Evolutionary conservation across 2,797 vertebrate genomes (phyloP).

Genomic region (Typhlichthys subterraneus): DNA sequence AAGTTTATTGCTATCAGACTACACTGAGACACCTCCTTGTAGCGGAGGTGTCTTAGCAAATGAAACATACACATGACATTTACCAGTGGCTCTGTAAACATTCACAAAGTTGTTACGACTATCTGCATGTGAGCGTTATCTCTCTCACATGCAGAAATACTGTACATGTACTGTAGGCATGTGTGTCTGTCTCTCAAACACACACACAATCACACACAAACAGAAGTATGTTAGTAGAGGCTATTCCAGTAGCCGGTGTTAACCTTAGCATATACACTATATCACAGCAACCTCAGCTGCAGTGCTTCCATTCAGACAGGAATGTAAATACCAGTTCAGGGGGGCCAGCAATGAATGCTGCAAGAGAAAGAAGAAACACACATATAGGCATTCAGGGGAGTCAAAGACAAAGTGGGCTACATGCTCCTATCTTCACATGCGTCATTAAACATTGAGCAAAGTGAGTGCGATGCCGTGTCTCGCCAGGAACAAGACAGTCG

Average conservation of each 20-base stretch:
- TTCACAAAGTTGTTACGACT: not conserved
- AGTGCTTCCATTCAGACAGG: conserved; percentile 4
- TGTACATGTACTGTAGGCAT: too few relatives aligned
- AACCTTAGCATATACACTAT: not conserved
- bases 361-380: conserved; percentile 15
- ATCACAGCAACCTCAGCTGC: not conserved
- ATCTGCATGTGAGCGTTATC: not conserved
- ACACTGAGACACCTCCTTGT: not conserved
- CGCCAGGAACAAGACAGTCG: conserved; percentile 9
- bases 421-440: conserved; percentile 12
- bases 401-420: conserved; percentile 4
- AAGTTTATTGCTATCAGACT: conserved; percentile 8
- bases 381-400: not conserved
- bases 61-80: conserved; percentile 10
- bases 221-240: too few relatives aligned
- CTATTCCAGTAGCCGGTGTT: not conserved
- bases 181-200: not conserved
- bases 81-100: conserved; percentile 3
- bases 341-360: conserved; percentile 15
- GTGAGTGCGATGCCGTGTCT: conserved; percentile 18
- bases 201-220: not conserved
- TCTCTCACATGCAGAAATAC: not conserved
- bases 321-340: conserved; percentile 16
- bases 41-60: conserved; percentile 1
- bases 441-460: conserved; percentile 48